phyloP scores from a whole-genome alignment of 2,797 vertebrate genomes.

The Leuciscus waleckii region DNA sequence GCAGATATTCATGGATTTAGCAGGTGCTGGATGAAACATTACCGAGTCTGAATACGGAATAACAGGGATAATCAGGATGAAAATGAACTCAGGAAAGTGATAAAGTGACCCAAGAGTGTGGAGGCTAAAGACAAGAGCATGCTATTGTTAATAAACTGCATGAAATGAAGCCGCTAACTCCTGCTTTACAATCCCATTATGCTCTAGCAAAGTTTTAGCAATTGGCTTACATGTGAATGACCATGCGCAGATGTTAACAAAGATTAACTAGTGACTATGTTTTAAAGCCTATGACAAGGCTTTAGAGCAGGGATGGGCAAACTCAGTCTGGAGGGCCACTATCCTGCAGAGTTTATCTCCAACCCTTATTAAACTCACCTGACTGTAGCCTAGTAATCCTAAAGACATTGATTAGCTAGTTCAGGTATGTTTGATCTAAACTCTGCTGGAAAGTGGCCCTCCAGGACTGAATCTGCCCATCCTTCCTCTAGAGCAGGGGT shows the following conservation, averaged over 20 bases:
- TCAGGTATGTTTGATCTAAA: too few species aligned
- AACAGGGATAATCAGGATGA: constrained; percentile 66
- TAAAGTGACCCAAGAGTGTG: constrained; percentile 58
- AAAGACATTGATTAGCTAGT: too few species aligned
- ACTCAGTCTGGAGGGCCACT: neutral
- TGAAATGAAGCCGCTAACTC: constrained; percentile 17
- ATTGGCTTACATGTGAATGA: constrained; percentile 39
- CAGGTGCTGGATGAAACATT: constrained; percentile 68
- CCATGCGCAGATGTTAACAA: neutral
- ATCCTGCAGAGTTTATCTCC: neutral
- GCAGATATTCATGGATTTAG: constrained; percentile 67
- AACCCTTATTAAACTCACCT: too few species aligned
- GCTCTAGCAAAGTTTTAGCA: constrained; percentile 67
- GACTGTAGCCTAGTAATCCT: too few species aligned
- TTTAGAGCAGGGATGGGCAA: neutral
- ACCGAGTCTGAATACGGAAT: constrained; percentile 64
- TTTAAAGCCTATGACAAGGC: neutral
- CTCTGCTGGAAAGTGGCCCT: too few species aligned
- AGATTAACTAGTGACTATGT: neutral
- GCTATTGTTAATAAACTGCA: constrained; percentile 56
- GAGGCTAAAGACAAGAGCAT: constrained; percentile 57
- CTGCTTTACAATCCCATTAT: constrained; percentile 64
- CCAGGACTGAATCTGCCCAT: too few species aligned
- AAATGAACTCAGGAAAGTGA: constrained; percentile 45
- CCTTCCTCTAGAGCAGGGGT: too few species aligned